These are phyloP conservation scores for Anoplophora glabripennis DNA, from an alignment of 1,140 invertebrate species.

Conservation along the genomic window DNA sequence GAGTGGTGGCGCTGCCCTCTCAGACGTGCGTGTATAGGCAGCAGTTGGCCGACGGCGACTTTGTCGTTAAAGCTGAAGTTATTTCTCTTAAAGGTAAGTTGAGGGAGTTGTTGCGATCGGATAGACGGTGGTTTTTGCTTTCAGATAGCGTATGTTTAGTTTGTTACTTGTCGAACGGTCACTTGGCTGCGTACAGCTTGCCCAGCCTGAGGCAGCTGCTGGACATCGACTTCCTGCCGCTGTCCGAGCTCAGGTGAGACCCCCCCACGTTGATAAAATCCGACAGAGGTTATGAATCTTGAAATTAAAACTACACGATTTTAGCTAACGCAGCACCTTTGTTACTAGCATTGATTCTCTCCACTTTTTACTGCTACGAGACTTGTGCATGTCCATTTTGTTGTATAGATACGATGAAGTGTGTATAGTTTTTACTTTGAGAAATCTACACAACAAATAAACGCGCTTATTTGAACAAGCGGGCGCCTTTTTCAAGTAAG, in stretches of 20 bases:
- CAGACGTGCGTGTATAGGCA: constrained; percentile 88
- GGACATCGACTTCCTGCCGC: constrained; percentile 90
- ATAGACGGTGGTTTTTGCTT: too few species aligned
- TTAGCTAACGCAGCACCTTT: constrained; percentile 39
- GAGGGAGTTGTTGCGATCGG: background rate
- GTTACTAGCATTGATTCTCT: constrained; percentile 29
- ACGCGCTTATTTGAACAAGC: too few species aligned
- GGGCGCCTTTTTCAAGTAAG: too few species aligned
- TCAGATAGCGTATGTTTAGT: constrained; percentile 91
- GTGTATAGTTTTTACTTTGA: too few species aligned
- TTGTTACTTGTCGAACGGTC: constrained; percentile 91
- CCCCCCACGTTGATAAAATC: background rate
- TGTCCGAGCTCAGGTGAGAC: constrained; percentile 87
- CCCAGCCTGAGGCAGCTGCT: constrained; percentile 88
- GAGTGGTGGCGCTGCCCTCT: constrained; percentile 89
- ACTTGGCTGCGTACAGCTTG: constrained; percentile 87
- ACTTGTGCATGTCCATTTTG: too few species aligned
- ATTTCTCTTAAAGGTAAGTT: constrained; percentile 83
- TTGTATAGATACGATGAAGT: too few species aligned
- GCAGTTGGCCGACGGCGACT: constrained; percentile 81
- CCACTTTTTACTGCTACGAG: too few species aligned
- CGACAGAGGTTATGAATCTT: constrained; percentile 9
- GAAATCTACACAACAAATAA: too few species aligned
- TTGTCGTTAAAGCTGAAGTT: constrained; percentile 92
- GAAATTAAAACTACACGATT: constrained; percentile 11